Conservation (phyloP, 2,888 invertebrate genomes). For the Bruchidius siliquastri region DNA sequence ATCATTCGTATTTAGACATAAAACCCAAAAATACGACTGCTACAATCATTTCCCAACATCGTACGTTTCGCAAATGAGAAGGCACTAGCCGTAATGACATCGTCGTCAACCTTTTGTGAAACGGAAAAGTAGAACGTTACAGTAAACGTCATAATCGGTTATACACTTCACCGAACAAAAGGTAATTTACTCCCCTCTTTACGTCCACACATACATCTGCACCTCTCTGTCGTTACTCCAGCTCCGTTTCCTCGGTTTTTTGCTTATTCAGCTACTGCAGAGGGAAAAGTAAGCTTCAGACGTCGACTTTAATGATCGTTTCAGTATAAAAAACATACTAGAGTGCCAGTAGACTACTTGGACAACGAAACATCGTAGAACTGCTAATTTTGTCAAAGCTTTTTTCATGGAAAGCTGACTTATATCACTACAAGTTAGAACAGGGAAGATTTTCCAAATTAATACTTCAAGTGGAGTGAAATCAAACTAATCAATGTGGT, state of each 20-base stretch:
- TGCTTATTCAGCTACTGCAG: background rate
- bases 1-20: too few species aligned
- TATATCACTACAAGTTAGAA: too few species aligned
- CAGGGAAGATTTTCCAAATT: too few species aligned
- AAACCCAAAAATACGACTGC: background rate
- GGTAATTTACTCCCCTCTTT: background rate
- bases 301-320: background rate
- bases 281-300: background rate
- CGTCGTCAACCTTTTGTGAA: background rate
- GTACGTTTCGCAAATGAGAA: background rate
- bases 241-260: background rate
- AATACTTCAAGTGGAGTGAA: too few species aligned
- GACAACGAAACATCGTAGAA: too few species aligned
- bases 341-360: too few species aligned
- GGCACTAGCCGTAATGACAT: background rate
- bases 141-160: background rate
- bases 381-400: too few species aligned
- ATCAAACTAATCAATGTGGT: too few species aligned
- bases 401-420: too few species aligned
- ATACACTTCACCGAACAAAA: background rate
- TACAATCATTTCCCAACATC: background rate
- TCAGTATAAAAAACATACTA: background rate
- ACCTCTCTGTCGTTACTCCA: background rate
- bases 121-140: background rate
- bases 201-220: background rate